Conservation (phyloP, 92 coral and sea anemone genomes). For the Metridium senile region DNA sequence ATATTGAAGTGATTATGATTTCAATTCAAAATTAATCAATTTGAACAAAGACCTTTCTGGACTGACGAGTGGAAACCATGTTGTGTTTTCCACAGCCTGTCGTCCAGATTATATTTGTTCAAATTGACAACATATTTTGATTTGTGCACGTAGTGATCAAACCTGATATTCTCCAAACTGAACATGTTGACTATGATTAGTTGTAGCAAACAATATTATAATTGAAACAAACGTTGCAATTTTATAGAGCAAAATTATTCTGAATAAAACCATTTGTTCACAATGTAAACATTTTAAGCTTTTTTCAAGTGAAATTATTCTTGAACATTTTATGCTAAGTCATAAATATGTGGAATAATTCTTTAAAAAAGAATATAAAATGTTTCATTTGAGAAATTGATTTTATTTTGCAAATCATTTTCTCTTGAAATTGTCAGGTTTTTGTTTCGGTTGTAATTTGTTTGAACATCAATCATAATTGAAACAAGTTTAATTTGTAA, state of each 20-base stretch:
- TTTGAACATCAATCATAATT: background rate
- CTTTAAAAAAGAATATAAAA: background rate
- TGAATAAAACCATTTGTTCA: background rate
- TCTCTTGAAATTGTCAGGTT: background rate
- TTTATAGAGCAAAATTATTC: background rate
- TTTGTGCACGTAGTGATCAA: background rate
- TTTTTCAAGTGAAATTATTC: background rate
- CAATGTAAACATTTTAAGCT: background rate
- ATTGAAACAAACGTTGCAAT: conserved; percentile 13
- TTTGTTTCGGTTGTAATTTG: background rate
- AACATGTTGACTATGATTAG: background rate
- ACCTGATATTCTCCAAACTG: background rate
- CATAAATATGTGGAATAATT: conserved; percentile 5
- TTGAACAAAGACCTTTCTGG: background rate
- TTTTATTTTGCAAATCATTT: conserved; percentile 5
- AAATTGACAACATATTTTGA: too few relatives aligned
- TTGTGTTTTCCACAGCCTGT: background rate
- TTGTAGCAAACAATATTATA: background rate
- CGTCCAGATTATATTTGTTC: too few relatives aligned
- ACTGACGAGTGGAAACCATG: background rate
- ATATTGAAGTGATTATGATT: too few relatives aligned
- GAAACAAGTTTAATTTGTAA: background rate
- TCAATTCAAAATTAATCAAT: background rate
- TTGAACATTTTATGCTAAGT: background rate
- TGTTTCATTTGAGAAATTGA: background rate